Evolutionary conservation across 2,797 vertebrate species (phyloP).

Genomic region (Lerista edwardsae): DNA sequence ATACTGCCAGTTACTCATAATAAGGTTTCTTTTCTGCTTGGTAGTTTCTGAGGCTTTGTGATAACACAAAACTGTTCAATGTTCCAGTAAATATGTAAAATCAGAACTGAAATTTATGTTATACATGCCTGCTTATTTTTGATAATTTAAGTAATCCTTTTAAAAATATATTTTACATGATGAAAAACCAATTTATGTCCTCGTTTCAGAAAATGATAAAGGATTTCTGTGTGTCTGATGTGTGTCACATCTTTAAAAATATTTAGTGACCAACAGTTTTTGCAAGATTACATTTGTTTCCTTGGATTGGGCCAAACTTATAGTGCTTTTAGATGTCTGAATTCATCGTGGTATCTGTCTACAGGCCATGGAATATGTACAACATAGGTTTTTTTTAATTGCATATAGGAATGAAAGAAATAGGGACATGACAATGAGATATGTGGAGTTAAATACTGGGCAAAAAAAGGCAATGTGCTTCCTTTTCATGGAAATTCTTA

Average conservation of each 20-base stretch:
- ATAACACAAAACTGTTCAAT: conserved; percentile 82
- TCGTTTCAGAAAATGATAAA: conserved; percentile 32
- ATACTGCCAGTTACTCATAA: conserved; percentile 92
- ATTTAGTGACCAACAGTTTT: conserved; percentile 71
- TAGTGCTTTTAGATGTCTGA: conserved; percentile 71
- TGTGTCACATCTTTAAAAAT: conserved; percentile 48
- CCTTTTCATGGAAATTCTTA: conserved; percentile 79
- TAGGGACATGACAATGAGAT: conserved; percentile 63
- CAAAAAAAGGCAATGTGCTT: conserved; percentile 71
- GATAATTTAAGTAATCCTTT: conserved; percentile 69
- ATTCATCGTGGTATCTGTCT: conserved; percentile 61
- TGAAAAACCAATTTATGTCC: conserved; percentile 50
- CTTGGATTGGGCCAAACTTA: background rate
- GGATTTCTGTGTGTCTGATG: conserved; percentile 40
- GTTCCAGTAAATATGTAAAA: conserved; percentile 79
- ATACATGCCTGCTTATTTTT: conserved; percentile 75
- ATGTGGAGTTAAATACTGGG: conserved; percentile 72
- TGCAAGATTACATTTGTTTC: conserved; percentile 36
- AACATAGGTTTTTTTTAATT: conserved; percentile 58
- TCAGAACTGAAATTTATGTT: conserved; percentile 75
- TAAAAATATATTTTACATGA: conserved; percentile 64
- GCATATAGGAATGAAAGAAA: conserved; percentile 57
- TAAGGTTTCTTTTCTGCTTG: conserved; percentile 85
- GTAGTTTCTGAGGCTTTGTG: conserved; percentile 85
- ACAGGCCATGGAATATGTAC: conserved; percentile 33